These are phyloP conservation scores for Acrobasis repandana DNA, from an alignment of 2,888 invertebrate species.

Conservation along the genomic window DNA sequence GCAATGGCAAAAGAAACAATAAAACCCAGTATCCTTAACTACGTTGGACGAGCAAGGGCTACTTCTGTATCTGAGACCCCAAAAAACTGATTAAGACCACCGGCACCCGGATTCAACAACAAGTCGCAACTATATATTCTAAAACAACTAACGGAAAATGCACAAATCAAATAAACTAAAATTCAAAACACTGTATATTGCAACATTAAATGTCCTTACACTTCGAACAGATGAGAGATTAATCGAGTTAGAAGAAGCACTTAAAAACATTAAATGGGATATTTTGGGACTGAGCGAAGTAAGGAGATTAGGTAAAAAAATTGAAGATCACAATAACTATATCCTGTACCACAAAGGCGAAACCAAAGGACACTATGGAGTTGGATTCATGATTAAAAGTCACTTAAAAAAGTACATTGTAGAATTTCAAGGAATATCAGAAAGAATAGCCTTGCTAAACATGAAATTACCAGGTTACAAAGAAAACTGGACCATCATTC, in stretches of 20 bases:
- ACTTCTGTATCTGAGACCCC: background rate
- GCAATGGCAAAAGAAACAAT: background rate
- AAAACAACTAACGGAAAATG: background rate
- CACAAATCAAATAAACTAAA: no score
- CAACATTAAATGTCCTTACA: slow-evolving; percentile 21
- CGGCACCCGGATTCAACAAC: background rate
- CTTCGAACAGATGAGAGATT: slow-evolving; percentile 27
- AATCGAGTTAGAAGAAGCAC: slow-evolving; percentile 24
- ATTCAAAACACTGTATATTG: no score
- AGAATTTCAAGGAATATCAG: slow-evolving; percentile 31
- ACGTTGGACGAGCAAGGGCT: background rate
- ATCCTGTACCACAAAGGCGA: slow-evolving; percentile 33
- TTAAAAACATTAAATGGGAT: slow-evolving; percentile 25
- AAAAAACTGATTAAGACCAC: background rate
- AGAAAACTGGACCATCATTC: slow-evolving; percentile 21
- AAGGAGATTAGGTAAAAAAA: slow-evolving; percentile 27
- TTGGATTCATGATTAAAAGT: slow-evolving; percentile 32
- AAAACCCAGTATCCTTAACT: background rate
- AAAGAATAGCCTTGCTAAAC: slow-evolving; percentile 28
- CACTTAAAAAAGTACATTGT: slow-evolving; percentile 28
- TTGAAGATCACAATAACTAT: slow-evolving; percentile 25
- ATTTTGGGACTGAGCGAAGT: slow-evolving; percentile 33
- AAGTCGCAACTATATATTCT: no score
- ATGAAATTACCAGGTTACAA: slow-evolving; percentile 8
- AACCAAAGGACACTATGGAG: slow-evolving; percentile 29